Evolutionary conservation across 1,140 invertebrate genomes (phyloP), one percentile per base, ranked within the genome.

Genomic region (Meloidogyne chitwoodi): DNA sequence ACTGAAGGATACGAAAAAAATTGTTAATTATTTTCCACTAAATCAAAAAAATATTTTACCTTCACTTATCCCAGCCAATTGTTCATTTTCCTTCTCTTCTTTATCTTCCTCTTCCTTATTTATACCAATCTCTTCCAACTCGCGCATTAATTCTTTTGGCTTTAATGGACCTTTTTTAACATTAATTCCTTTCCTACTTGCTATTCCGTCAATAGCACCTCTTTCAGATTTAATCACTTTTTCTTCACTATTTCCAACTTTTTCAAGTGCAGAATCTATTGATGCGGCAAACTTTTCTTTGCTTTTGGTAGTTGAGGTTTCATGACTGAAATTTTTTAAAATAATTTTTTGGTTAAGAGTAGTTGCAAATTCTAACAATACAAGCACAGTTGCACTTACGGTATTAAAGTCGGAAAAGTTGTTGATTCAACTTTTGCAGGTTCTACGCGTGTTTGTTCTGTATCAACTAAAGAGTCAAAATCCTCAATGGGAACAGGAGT

Each of bases 171-270:
- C 61, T n/a, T 44, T 69, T 19, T 44, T 69, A 14, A 1, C 31
- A 19, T 29, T 31, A 5, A 29, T 41, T 14, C 16, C 48, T 31
- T 44, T 64, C 11, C n/a, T 63, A 56, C 69, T 26, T 14, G 70
- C 70, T 22, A 5, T 73, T n/a, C 70, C 70, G 22, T 73, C 70
- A 1, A 73, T 31, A 31, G 29, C 22, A 24, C 70, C 70, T 22
- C 44, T 44, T 12, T 48, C 19, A 16, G 41, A 19, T 19, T 73
- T 64, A 12, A 64, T n/a, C 22, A 64, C 70, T 16, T 19, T 29
- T 63, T 64, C 70, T 67, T 67, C 31, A n/a, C 69, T 26, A 71
- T 71, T 71, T 62, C 12, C 61, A 12, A 56, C 68, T 44, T 69
- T 29, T 26, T 67, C 44, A n/a, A 38, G 41, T n/a, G 12, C 26